phyloP scores from a whole-genome alignment of 2,797 vertebrate species.

The Pangasius macronema region DNA sequence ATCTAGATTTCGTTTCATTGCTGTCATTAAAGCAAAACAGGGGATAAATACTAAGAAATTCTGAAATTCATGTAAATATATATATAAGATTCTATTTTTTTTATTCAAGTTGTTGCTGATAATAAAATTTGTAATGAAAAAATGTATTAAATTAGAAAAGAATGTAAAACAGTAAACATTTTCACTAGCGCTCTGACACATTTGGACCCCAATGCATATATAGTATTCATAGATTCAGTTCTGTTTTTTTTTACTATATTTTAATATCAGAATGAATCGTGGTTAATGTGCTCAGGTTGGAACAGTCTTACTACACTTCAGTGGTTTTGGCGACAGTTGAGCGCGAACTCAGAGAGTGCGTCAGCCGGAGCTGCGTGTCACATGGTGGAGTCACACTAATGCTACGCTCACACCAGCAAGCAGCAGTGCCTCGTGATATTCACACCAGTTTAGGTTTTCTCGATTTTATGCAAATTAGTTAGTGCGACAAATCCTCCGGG shows the following conservation, averaged over 20 bases:
- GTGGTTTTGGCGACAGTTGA: background rate
- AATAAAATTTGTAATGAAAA: background rate
- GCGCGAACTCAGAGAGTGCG: background rate
- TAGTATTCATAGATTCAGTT: background rate
- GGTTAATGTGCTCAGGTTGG: background rate
- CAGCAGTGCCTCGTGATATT: background rate
- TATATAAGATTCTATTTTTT: background rate
- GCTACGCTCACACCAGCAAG: background rate
- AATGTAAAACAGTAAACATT: background rate
- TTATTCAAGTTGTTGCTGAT: background rate
- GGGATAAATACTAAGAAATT: background rate
- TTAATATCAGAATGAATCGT: background rate
- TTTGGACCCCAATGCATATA: background rate
- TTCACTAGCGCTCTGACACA: background rate
- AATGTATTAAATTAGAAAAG: background rate
- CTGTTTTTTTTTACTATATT: background rate
- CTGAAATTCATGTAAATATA: background rate
- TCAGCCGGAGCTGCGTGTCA: slow-evolving; percentile 24
- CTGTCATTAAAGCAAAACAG: background rate
- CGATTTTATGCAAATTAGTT: background rate
- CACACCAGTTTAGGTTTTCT: background rate
- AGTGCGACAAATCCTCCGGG: background rate
- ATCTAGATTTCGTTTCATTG: background rate
- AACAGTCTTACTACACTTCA: background rate
- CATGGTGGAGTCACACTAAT: background rate